Evolutionary conservation across 1,140 invertebrate species (phyloP), one percentile per base, ranked within the genome.

Genomic region (Megalonaias nervosa): DNA sequence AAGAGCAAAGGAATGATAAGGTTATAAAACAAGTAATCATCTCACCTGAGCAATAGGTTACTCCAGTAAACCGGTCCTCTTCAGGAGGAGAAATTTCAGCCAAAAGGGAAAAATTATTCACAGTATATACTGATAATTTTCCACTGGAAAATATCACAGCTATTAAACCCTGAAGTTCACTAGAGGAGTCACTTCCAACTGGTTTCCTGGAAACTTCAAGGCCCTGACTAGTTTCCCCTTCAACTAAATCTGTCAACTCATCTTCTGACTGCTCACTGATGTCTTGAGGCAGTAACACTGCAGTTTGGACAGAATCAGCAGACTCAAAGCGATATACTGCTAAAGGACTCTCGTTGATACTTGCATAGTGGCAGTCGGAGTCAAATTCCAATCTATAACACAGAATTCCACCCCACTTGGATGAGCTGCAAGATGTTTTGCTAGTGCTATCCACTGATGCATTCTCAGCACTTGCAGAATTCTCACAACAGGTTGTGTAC

Each of bases 41-140:
- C 83, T 84, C 82, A 91, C 90, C 90, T 81, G 88, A 86, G 74
- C 90, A 91, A 78, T 88, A 91, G 23, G 88, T 86, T 19, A 87
- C 75, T 31, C 87, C 89, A n/a, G 87, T 82, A 83, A 90, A 91
- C 55, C 77, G 81, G 19, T 89, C 86, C 38, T 81, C 82, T 59
- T 79, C 78, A 21, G 86, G 84, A 16, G 88, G 85, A 6, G 75
- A 62, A 61, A 91, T 78, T 62, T 83, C 79, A 57, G 85, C 87
- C 59, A 91, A 71, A 26, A 85, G 67, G 48, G 82, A 79, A 15
- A 91, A 80, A 78, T 87, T 85, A 73, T 82, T 80, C 15, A 91
- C 76, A 66, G 84, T 87, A 16, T 89, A 67, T 23, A 91, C 81
- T 66, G 77, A 78, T 55, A 91, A 67, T 69, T 84, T 84, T 23